A percentile compares a stretch with the other conserved stretches of the same genome.
Conservation (phyloP, 2,888 invertebrate species). For the Apamea monoglypha region DNA sequence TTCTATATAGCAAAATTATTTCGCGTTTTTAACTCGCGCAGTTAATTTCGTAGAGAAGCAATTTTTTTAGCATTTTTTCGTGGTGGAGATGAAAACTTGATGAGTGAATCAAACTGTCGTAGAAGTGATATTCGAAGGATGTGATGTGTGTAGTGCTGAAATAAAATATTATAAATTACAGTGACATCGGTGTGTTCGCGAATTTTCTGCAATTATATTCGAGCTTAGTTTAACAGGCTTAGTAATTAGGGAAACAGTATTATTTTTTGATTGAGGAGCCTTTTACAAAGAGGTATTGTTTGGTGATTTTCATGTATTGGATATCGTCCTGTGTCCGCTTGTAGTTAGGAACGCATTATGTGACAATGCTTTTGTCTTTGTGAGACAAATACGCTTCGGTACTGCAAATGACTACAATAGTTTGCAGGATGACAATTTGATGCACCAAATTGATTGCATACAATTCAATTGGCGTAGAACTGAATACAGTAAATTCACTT, state of each 20-base stretch:
- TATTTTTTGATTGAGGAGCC: conserved; percentile 75
- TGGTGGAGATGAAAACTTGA: conserved; percentile 64
- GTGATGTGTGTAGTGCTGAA: conserved; percentile 65
- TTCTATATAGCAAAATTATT: conserved; percentile 71
- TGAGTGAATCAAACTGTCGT: conserved; percentile 65
- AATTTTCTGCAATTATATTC: conserved; percentile 74
- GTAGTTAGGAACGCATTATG: conserved; percentile 83
- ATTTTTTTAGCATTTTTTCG: conserved; percentile 69
- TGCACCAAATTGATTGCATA: conserved; percentile 67
- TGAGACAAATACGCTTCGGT: conserved; percentile 78
- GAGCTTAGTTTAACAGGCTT: conserved; percentile 81
- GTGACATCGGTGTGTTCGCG: conserved; percentile 70
- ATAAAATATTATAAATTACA: conserved; percentile 52
- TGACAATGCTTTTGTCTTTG: conserved; percentile 85
- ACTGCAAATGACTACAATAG: conserved; percentile 67
- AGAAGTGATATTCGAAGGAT: conserved; percentile 69
- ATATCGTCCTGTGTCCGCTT: conserved; percentile 87
- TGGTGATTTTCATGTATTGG: conserved; percentile 86
- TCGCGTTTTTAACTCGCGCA: conserved; percentile 85
- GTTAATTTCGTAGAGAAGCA: conserved; percentile 85
- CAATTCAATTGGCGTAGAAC: conserved; percentile 51
- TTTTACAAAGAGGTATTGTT: conserved; percentile 83
- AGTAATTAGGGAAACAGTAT: conserved; percentile 77
- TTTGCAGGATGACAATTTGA: conserved; percentile 67
- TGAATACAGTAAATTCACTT: conserved; percentile 56